Base-by-base conservation (phyloP, 2,797 vertebrate species). In the Sebastes matsubarae region DNA sequence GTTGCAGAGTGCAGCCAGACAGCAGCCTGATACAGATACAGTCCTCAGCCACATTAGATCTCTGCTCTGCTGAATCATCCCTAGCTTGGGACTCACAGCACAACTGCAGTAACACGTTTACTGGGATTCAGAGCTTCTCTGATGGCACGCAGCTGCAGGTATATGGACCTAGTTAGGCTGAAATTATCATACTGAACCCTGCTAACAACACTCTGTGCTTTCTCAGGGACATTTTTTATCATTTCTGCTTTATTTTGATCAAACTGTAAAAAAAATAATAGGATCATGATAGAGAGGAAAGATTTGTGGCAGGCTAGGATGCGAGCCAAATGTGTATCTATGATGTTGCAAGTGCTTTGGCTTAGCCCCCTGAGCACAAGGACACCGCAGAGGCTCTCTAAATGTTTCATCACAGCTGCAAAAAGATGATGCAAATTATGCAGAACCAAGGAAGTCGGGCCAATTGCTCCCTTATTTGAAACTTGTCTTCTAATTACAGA, bases 31-130 rank as follows among this genome's bases (percentile, higher is more conserved):
- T 60, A 46, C 73, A 77, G 60, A 69, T 50, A 20, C 71, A 29
- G 76, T 72, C 78, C 60, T 54, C 1, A 54, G 64, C 73, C 68
- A 77, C 75, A 46, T 68, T 11, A 66, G 4, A 68, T 81, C 67
- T 72, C 68, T 68, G 78, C 84, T 71, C 64, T 88, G 88, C 85
- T 92, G 84, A 93, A 87, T 93, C 90, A 91, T 89, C 85, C 50
- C 20, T 83, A 68, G 81, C 74, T 54, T 73, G 78, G 24, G 82
- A 85, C 50, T 73, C 20, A 54, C 24, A 82, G 77, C 75, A 81
- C 58, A 76, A 75, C 86, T 89, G 88, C 87, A 87, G 76, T 75
- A 58, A 87, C 84, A 82, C 76, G 74, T 86, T 88, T 84, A 87
- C 69, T 68, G 75, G 66, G 50, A 82, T 69, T 74, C 61, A 65